Conservation (phyloP, 2,797 vertebrate genomes). For the Lacerta agilis region DNA sequence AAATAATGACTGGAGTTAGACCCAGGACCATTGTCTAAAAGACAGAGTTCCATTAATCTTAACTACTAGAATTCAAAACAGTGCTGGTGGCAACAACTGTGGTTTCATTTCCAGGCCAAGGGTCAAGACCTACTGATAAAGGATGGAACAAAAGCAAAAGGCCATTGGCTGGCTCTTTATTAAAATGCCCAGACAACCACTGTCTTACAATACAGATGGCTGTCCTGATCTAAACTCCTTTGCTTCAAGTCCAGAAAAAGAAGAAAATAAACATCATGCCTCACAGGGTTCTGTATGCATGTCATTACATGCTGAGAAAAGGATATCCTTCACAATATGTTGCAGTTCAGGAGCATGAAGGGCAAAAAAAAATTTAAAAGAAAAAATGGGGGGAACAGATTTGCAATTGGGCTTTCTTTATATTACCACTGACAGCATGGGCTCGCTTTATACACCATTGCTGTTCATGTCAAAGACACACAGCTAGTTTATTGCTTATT, state of each 20-base stretch:
- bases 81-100: background rate
- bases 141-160: background rate
- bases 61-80: background rate
- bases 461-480: constrained; percentile 29
- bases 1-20: background rate
- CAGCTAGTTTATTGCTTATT: constrained; percentile 36
- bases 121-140: background rate
- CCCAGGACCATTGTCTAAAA: background rate
- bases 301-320: constrained; percentile 13
- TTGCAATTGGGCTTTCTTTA: constrained; percentile 23
- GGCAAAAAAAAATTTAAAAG: background rate
- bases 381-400: background rate
- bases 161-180: background rate
- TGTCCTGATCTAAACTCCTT: background rate
- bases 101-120: background rate
- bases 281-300: background rate
- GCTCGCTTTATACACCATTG: constrained; percentile 31
- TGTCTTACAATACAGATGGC: background rate
- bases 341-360: constrained; percentile 14
- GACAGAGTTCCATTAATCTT: background rate
- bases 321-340: background rate
- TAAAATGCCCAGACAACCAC: background rate
- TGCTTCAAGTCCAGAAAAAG: background rate
- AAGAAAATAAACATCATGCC: background rate
- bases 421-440: constrained; percentile 13